These are phyloP conservation scores for Semotilus atromaculatus DNA, from an alignment of 2,797 vertebrate genomes.

Conservation along the genomic window DNA sequence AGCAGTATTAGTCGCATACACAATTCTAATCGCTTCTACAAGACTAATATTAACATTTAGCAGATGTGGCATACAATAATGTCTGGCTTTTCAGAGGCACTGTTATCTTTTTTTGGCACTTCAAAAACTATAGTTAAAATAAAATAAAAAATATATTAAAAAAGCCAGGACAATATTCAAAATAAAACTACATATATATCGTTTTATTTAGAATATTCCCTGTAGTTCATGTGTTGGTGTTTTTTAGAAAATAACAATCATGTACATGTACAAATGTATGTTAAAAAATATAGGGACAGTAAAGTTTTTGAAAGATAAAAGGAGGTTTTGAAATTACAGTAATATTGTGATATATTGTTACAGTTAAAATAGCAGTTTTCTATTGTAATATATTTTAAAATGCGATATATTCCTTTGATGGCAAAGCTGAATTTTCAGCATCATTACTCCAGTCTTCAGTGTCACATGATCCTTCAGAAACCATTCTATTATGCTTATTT, in stretches of 20 bases:
- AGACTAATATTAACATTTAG: conserved; percentile 1
- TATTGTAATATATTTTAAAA: not conserved
- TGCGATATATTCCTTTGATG: not conserved
- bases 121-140: not conserved
- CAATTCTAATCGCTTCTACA: not conserved
- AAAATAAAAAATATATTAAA: no score
- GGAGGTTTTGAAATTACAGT: not conserved
- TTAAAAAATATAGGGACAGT: not conserved
- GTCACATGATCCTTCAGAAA: not conserved
- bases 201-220: not conserved
- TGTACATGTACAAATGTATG: not conserved
- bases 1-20: conserved; percentile 1
- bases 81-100: not conserved
- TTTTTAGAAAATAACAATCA: not conserved
- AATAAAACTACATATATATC: no score
- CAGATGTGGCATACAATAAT: not conserved
- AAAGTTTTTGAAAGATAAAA: not conserved
- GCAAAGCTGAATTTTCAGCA: not conserved
- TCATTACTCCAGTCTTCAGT: not conserved
- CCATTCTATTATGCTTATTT: not conserved
- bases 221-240: not conserved
- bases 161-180: no score
- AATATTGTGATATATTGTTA: not conserved
- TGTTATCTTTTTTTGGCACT: not conserved
- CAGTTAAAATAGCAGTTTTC: not conserved